phyloP scores from a whole-genome alignment of 2,113 vertebrate species.

The Hyperoodon ampullatus region DNA sequence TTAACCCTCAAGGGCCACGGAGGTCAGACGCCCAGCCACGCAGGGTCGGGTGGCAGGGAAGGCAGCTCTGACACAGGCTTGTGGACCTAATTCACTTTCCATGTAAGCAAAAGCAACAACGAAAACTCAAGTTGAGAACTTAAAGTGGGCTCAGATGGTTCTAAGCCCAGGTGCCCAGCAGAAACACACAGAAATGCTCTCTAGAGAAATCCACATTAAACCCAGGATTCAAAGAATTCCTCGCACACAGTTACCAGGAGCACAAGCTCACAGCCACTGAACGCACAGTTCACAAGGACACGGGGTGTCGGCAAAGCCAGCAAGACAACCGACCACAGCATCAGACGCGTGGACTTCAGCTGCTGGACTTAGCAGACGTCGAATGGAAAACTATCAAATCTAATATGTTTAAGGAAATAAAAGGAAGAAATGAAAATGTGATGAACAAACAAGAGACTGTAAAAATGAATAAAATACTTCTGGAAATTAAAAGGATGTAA shows the following conservation, averaged over 20 bases:
- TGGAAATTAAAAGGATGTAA: too few relatives aligned
- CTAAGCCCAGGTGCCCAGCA: background rate
- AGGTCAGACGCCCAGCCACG: background rate
- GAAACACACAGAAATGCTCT: background rate
- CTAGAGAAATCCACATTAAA: background rate
- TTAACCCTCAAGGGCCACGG: background rate
- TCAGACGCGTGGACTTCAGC: rapidly evolving
- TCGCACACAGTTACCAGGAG: too few relatives aligned
- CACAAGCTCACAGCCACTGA: rapidly evolving
- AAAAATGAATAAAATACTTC: background rate
- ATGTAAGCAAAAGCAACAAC: background rate
- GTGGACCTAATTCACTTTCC: background rate
- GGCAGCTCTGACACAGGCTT: background rate
- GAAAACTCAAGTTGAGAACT: too few relatives aligned
- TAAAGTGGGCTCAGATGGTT: background rate
- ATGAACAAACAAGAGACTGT: background rate
- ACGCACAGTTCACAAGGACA: background rate
- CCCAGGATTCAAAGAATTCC: background rate
- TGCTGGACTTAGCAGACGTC: background rate
- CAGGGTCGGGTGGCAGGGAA: rapidly evolving
- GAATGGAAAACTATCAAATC: background rate
- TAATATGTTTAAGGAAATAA: background rate
- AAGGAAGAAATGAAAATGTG: background rate
- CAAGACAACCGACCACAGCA: rapidly evolving
- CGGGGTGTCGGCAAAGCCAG: rapidly evolving